Percentiles rank a stretch among this genome's conserved stretches.
phyloP scores from a whole-genome alignment of 2,888 invertebrate genomes.

The Cistogaster globosa region DNA sequence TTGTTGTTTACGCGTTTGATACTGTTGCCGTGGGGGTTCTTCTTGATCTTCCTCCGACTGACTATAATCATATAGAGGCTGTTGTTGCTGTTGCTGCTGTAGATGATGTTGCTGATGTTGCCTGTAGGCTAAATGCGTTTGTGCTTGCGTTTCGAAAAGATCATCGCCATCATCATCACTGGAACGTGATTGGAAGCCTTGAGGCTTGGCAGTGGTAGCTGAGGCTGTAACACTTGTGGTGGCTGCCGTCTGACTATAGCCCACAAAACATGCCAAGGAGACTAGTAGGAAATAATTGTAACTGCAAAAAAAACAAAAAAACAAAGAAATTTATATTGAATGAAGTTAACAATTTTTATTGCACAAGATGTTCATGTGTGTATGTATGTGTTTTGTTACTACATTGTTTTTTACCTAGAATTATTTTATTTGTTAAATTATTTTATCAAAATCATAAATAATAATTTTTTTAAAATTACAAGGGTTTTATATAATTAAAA shows the following conservation, averaged over 20 bases:
- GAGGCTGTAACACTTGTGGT: slow-evolving; percentile 74
- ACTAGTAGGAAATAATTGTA: slow-evolving; percentile 77
- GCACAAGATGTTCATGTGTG: neutral
- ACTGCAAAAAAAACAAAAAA: slow-evolving; percentile 72
- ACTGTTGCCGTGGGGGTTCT: slow-evolving; percentile 80
- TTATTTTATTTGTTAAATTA: too few species aligned
- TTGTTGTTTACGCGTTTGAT: slow-evolving; percentile 78
- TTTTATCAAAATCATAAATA: too few species aligned
- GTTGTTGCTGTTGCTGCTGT: slow-evolving; percentile 73
- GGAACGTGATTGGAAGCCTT: slow-evolving; percentile 80
- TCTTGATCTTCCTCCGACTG: slow-evolving; percentile 81
- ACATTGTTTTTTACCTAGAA: slow-evolving; percentile 11
- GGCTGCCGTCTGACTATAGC: slow-evolving; percentile 75
- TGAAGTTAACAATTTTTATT: neutral
- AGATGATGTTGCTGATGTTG: slow-evolving; percentile 70
- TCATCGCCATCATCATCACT: slow-evolving; percentile 78
- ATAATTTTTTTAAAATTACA: too few species aligned
- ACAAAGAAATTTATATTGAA: slow-evolving; percentile 12
- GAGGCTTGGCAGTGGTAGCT: slow-evolving; percentile 79
- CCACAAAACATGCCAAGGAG: slow-evolving; percentile 77
- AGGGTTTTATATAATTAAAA: too few species aligned
- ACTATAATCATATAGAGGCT: slow-evolving; percentile 80
- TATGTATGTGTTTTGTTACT: slow-evolving; percentile 2
- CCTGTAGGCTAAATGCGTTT: slow-evolving; percentile 81
- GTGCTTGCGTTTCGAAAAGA: slow-evolving; percentile 82